Conservation (phyloP, 2,888 invertebrate genomes). For the Flexamia atlantica region DNA sequence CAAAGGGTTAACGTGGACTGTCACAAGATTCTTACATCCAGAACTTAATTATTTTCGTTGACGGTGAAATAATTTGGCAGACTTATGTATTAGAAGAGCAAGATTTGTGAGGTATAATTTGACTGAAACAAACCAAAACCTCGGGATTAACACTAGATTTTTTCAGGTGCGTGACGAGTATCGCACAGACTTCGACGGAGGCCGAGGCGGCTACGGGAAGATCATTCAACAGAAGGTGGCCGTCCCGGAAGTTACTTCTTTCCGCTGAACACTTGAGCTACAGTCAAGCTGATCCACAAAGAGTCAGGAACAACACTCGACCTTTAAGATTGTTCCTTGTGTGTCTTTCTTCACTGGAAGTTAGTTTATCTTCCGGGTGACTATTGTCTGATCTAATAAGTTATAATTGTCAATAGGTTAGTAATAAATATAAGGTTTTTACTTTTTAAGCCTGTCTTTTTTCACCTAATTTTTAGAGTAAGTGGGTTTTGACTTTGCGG, state of each 20-base stretch:
- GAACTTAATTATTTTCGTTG: too few species aligned
- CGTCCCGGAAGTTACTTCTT: constrained; percentile 8
- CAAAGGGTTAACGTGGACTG: too few species aligned
- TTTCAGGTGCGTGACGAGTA: constrained; percentile 96
- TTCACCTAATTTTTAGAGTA: not conserved
- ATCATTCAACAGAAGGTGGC: constrained; percentile 90
- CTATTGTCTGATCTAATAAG: not conserved
- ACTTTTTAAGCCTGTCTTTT: not conserved
- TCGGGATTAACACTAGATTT: not conserved
- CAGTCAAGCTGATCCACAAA: not conserved
- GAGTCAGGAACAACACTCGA: not conserved
- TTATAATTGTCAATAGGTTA: constrained; percentile 1
- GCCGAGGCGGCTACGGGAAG: constrained; percentile 98
- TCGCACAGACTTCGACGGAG: constrained; percentile 97
- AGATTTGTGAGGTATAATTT: too few species aligned
- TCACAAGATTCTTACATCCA: too few species aligned
- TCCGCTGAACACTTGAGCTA: not conserved
- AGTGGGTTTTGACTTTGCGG: too few species aligned
- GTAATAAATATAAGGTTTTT: constrained; percentile 14
- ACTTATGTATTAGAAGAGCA: too few species aligned
- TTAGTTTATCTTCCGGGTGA: not conserved
- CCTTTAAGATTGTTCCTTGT: not conserved
- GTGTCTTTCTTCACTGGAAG: not conserved
- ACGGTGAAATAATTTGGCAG: too few species aligned
- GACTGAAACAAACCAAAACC: not conserved